Evolutionary conservation across 2,797 vertebrate species (phyloP), one percentile per base, ranked within the genome.

Genomic region (Cuniculus paca): DNA sequence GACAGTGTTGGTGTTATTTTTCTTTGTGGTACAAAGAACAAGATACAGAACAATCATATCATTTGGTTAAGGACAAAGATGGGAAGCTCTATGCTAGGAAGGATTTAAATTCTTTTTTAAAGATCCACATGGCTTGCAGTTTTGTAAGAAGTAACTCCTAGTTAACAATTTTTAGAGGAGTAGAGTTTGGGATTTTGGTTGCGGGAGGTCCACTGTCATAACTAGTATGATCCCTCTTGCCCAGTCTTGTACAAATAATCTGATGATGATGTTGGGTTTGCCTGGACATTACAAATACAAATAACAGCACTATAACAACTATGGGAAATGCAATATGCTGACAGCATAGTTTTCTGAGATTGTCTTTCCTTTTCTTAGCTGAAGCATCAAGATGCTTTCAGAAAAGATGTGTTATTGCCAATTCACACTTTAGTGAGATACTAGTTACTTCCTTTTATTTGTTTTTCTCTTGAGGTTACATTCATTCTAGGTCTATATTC

Each of bases 51-150:
- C 95, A 79, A 80, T 56, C 13, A 60, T 26, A 12, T 65, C 61
- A 39, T 95, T 94, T 95, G 24, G 52, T 17, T 28, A n/a, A 90
- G 42, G 63, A 84, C 39, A 91, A 89, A 93, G n/a, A 6, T 19
- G 90, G 88, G 28, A 86, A n/a, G 16, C n/a, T 78, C 26, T 95
- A 86, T 94, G 65, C 50, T 88, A 84, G 83, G 61, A 91, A 94
- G 36, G 8, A 87, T 87, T 42, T 42, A 48, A 61, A 19, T 78
- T 83, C 42, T 82, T 93, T 63, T 86, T 65, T 17, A 77, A 28
- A 89, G 90, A 58, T 87, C 24, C 56, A 3, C 12, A 1, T 84
- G 50, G 26, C 6, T 93, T 91, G 17, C 31, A 78, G 16, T 95
- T 84, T 92, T 72, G 65, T 45, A 48, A 86, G 72, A 91, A 42